Base-by-base conservation (phyloP, 2,113 vertebrate species). In the Nanorana parkeri region DNA sequence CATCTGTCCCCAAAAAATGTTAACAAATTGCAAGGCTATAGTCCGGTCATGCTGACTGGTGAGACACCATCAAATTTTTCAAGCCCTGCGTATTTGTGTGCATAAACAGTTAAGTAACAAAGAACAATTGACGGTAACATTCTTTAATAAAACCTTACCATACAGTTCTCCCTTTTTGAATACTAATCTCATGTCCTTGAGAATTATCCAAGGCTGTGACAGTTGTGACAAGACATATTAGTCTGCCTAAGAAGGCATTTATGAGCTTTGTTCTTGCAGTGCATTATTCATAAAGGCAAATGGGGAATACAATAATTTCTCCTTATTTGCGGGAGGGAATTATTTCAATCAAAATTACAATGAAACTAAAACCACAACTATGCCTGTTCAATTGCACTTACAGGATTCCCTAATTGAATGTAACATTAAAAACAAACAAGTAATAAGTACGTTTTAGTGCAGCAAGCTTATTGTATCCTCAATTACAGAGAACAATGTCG, bases 221-320 rank as follows among this genome's bases (percentile, higher is more conserved):
- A 84, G 52, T 77, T 83, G 72, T 77, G 72, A 83, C 52, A 83
- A 75, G 68, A 6, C 73, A 17, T n/a, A 77, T 20, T 67, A 85
- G 66, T 80, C 20, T 0, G 0, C 32, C 24, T 47, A 84, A 16
- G 63, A 68, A 84, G 0, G 55, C 1, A 63, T 63, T 13, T 66
- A 3, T 7, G 24, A 0, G 20, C 84, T 80, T 77, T 85, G 16
- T 81, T 81, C 60, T 80, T 71, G 21, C 54, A 3, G 36, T 2
- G 2, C n/a, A 80, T 67, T 63, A 79, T 60, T 84, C 32, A 58
- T 1, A 78, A 74, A 64, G 4, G 3, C 19, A 24, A 74, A 78
- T 24, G 5, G 68, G 85, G 19, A 51, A 41, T 77, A 3, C 73
- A 77, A 75, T 83, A 47, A 1, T 24, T 56, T 76, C 24, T 2